Base-by-base conservation (phyloP, 2,797 vertebrate species). In the Liparis tanakae region DNA sequence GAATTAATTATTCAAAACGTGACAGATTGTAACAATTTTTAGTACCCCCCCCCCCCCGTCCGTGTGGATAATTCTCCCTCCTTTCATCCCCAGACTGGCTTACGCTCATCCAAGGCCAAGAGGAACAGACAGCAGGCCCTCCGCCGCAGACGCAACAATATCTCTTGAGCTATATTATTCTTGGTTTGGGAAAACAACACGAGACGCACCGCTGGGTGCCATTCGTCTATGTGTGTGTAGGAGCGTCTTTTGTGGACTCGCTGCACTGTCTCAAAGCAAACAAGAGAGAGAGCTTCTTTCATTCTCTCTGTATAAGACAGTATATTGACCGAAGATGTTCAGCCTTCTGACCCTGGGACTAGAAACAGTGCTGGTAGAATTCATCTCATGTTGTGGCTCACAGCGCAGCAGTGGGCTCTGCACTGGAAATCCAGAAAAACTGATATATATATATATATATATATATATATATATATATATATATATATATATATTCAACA, bases 241-340 rank as follows among this genome's bases (percentile, higher is more conserved):
- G 64, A 77, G 41, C 80, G 77, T 81, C 77, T 78, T 87, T 86
- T 87, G 84, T 85, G 80, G 87, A 87, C 87, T 54, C 74, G 55
- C 37, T 84, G 78, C 58, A 70, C 78, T 48, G 71, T 15, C 72
- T 73, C 67, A 77, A 82, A 81, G 66, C 77, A 88, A 90, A 89
- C 61, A 84, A 46, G 82, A 57, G n/a, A n/a, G n/a, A 66, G 58
- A 80, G 72, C 66, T 56, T 76, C 50, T 71, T 81, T 74, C 61
- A 50, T 66, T 67, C 44, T 50, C 15, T 60, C 61, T 82, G 74
- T 76, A 69, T 66, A 84, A 73, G 54, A 67, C 69, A 54, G 20
- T 66, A 79, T 74, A 76, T 58, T 79, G 83, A 84, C 78, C 18
- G 71, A 79, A 87, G 71, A 82, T 85, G 78, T 79, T 73, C 70